A percentile compares a stretch with the other conserved stretches of the same genome.
These are phyloP conservation scores for Amphiprion ocellaris DNA, from an alignment of 2,113 vertebrate species.

Conservation along the genomic window DNA sequence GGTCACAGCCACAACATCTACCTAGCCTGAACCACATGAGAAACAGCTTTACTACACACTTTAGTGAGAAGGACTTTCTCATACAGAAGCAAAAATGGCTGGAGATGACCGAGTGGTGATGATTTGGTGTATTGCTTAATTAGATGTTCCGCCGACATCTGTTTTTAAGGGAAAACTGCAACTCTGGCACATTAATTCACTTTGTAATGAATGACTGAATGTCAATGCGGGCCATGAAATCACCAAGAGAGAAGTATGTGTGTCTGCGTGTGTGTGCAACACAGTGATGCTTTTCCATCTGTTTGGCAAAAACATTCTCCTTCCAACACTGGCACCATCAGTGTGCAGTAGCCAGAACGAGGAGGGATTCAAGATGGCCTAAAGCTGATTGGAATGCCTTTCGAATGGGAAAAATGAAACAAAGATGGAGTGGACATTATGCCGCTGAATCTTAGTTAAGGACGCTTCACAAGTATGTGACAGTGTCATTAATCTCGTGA, in stretches of 20 bases:
- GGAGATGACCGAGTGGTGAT: conserved; percentile 63
- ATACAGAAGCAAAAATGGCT: conserved; percentile 44
- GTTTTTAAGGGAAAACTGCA: conserved; percentile 82
- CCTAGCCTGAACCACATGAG: conserved; percentile 43
- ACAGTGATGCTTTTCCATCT: conserved; percentile 84
- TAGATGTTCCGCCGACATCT: conserved; percentile 81
- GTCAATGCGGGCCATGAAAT: conserved; percentile 79
- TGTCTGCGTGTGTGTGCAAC: conserved; percentile 70
- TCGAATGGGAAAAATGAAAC: conserved; percentile 76
- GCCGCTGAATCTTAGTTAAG: conserved; percentile 83
- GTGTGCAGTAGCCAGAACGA: conserved; percentile 74
- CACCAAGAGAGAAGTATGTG: conserved; percentile 71
- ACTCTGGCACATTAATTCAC: conserved; percentile 82
- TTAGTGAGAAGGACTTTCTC: conserved; percentile 21
- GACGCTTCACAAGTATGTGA: conserved; percentile 78
- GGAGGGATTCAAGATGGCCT: conserved; percentile 82
- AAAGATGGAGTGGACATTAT: conserved; percentile 83
- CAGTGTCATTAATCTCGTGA: conserved; percentile 81
- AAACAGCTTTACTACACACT: conserved; percentile 18
- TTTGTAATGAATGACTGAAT: conserved; percentile 83
- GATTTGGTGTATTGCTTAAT: conserved; percentile 78
- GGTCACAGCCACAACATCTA: conserved; percentile 74
- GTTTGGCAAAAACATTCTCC: conserved; percentile 79
- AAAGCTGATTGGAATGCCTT: conserved; percentile 80
- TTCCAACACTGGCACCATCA: conserved; percentile 69